phyloP scores from a whole-genome alignment of 2,888 invertebrate species.

The Altica lythri region DNA sequence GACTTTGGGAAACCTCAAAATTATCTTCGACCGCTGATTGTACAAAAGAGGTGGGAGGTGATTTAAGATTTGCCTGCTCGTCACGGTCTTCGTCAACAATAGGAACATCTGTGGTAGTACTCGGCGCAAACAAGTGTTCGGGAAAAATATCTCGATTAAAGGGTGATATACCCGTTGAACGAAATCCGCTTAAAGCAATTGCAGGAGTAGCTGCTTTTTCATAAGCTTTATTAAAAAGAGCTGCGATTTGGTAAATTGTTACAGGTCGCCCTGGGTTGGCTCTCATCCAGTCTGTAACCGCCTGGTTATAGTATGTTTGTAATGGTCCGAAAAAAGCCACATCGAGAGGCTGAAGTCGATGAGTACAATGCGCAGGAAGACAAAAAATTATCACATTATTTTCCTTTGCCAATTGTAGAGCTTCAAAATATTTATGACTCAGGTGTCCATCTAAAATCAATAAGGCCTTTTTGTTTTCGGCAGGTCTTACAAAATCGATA shows the following conservation, averaged over 20 bases:
- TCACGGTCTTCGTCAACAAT: not conserved
- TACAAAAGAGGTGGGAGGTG: too few species aligned
- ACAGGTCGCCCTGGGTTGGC: slow-evolving; percentile 44
- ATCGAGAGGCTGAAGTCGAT: too few species aligned
- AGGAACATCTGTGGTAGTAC: not conserved
- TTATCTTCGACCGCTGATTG: not conserved
- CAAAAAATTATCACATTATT: slow-evolving; percentile 10
- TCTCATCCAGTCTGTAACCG: slow-evolving; percentile 39
- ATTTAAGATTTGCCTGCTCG: too few species aligned
- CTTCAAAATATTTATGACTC: slow-evolving; percentile 20
- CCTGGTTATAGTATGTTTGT: slow-evolving; percentile 42
- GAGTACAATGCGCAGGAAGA: slow-evolving; percentile 23
- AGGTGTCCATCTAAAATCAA: slow-evolving; percentile 19
- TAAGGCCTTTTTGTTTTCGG: slow-evolving; percentile 4
- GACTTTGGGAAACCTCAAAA: not conserved
- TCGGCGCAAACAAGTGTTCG: not conserved
- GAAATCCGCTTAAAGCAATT: slow-evolving; percentile 29
- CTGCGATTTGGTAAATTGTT: slow-evolving; percentile 41
- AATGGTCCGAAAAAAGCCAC: slow-evolving; percentile 22
- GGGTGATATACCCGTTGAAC: slow-evolving; percentile 30
- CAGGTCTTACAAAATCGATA: slow-evolving; percentile 5
- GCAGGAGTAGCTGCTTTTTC: not conserved
- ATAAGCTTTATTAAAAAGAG: not conserved
- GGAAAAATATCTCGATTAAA: slow-evolving; percentile 33
- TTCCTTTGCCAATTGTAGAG: slow-evolving; percentile 16